These are phyloP conservation scores for Origma solitaria DNA, from an alignment of 2,113 vertebrate species.

Conservation along the genomic window DNA sequence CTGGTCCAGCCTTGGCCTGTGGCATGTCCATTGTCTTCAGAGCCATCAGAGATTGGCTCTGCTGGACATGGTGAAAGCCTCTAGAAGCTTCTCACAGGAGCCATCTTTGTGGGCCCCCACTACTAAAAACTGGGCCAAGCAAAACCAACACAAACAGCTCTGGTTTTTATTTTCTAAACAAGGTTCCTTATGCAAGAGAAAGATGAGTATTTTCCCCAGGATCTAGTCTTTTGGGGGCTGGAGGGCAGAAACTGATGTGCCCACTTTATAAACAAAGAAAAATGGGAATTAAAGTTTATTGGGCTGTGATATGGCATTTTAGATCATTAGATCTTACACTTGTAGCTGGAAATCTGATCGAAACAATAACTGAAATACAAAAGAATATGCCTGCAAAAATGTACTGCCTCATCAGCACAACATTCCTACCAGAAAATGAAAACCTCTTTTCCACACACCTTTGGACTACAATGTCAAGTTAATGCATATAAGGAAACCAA, in stretches of 20 bases:
- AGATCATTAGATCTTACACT: background rate
- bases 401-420: background rate
- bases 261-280: background rate
- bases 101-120: too few species aligned
- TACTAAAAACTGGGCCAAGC: too few species aligned
- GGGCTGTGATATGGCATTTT: background rate
- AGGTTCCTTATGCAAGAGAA: background rate
- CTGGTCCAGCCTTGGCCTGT: too few species aligned
- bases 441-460: background rate
- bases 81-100: too few species aligned
- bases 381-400: background rate
- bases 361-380: background rate
- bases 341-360: background rate
- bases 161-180: background rate
- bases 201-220: background rate
- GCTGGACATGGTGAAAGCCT: too few species aligned
- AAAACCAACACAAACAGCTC: background rate
- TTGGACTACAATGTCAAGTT: background rate
- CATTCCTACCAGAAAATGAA: background rate
- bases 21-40: too few species aligned
- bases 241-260: background rate
- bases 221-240: background rate
- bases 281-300: background rate
- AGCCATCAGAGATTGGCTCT: too few species aligned
- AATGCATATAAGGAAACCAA: background rate